A percentile compares a stretch with the other conserved stretches of the same genome.
phyloP scores from a whole-genome alignment of 2,888 invertebrate species.

The Cosmorhoe ocellata region DNA sequence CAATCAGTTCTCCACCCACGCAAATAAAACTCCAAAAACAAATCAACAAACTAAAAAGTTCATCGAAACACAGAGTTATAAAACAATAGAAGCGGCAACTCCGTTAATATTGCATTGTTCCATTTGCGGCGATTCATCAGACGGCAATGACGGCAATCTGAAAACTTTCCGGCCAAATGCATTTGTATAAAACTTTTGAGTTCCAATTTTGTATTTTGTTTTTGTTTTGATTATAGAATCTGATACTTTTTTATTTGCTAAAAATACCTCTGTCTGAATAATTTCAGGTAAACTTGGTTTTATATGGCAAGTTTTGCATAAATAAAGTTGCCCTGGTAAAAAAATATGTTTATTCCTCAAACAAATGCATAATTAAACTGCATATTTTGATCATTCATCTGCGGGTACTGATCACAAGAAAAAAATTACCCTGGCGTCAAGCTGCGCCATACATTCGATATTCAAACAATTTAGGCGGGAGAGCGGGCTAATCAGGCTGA shows the following conservation, averaged over 20 bases:
- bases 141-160: slow-evolving; percentile 56
- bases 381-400: too few relatives aligned
- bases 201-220: slow-evolving; percentile 42
- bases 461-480: slow-evolving; percentile 55
- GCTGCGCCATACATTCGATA: slow-evolving; percentile 69
- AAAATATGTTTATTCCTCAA: too few relatives aligned
- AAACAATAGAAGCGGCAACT: slow-evolving; percentile 47
- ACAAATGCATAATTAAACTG: too few relatives aligned
- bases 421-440: slow-evolving; percentile 59
- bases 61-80: slow-evolving; percentile 41
- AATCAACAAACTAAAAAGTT: slow-evolving; percentile 42
- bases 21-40: slow-evolving; percentile 34
- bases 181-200: slow-evolving; percentile 66
- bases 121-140: slow-evolving; percentile 58
- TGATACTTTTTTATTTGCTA: slow-evolving; percentile 36
- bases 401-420: slow-evolving; percentile 25
- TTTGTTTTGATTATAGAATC: slow-evolving; percentile 47
- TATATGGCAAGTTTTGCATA: too few relatives aligned
- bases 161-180: slow-evolving; percentile 66
- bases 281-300: too few relatives aligned
- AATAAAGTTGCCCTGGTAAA: too few relatives aligned
- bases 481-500: slow-evolving; percentile 77
- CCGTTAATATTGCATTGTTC: slow-evolving; percentile 47
- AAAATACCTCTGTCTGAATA: too few relatives aligned
- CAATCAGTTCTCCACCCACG: slow-evolving; percentile 3